Evolutionary conservation across 2,113 vertebrate genomes (phyloP), one percentile per base, ranked within the genome.

Genomic region (Microcebus griseorufus): DNA sequence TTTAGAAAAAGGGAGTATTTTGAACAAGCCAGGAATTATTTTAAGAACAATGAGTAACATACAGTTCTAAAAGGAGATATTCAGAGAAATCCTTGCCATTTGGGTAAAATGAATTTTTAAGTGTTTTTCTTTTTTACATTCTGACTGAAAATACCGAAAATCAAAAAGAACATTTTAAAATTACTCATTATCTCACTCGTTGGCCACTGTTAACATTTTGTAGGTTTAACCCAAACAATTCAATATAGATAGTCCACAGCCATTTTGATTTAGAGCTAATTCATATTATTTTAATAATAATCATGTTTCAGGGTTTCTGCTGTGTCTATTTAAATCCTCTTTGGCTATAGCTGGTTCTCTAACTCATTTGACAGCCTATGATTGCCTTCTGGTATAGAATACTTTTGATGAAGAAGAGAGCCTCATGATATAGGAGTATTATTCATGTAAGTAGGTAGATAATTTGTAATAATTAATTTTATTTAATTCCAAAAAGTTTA

Each of bases 401-500:
- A 37, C 34, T 91, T 76, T 55, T 8, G 37, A 42, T 84, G 55
- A 93, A 96, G 11, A 88, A 85, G 22, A 88, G 32, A 20, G n/a
- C 34, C n/a, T 73, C 72, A 55, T 72, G 53, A 78, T 83, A 17
- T 34, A 67, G 48, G 45, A 86, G 4, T 73, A 69, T 65, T 93
- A 75, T n/a, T 90, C 42, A 58, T 34, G 37, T 94, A 23, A 76
- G 4, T 64, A 70, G 20, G 80, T 58, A 93, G n/a, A 53, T 88
- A 60, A 80, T 69, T 90, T 88, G 13, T 64, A 96, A 75, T 78
- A 90, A 87, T 90, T 96, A 55, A 90, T 83, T 90, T 93, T 94
- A 76, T 51, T 72, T 72, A 93, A 65, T 85, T 94, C 62, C 34
- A 88, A 69, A 90, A 92, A 80, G 22, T 27, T 87, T 96, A 80